phyloP scores from a whole-genome alignment of 1,140 invertebrate species.

The Neodiprion lecontei region DNA sequence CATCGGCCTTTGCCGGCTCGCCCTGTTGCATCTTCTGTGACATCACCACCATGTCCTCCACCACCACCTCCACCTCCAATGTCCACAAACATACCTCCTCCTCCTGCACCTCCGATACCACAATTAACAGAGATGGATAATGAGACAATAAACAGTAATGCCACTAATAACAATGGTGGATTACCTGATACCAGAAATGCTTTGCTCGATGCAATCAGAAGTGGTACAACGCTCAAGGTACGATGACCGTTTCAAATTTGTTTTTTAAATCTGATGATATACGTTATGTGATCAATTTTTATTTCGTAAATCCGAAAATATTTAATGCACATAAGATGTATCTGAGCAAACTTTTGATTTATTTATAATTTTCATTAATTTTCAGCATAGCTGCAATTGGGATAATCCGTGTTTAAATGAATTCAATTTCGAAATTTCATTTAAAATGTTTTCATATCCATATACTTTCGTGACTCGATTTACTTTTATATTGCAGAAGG shows the following conservation, averaged over 20 bases:
- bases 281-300: background rate
- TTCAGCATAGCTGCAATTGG: too few species aligned
- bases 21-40: constrained; percentile 45
- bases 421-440: too few species aligned
- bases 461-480: background rate
- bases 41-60: constrained; percentile 57
- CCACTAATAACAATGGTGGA: constrained; percentile 38
- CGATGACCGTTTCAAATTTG: constrained; percentile 22
- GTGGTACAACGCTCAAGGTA: constrained; percentile 71
- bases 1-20: constrained; percentile 58
- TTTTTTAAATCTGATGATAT: constrained; percentile 11
- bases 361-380: too few species aligned
- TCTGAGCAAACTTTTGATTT: too few species aligned
- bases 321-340: too few species aligned
- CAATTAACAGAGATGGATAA: constrained; percentile 44
- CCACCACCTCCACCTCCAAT: constrained; percentile 51
- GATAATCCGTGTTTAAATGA: too few species aligned
- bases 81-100: constrained; percentile 42
- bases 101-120: constrained; percentile 50
- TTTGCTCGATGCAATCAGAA: constrained; percentile 78
- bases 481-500: constrained; percentile 59
- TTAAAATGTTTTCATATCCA: constrained; percentile 9
- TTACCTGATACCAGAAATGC: constrained; percentile 60
- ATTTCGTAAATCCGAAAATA: too few species aligned
- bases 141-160: constrained; percentile 41